Percentiles rank a stretch among this genome's conserved stretches.
These are phyloP conservation scores for Drosophila ananassae DNA, from an alignment of 1,140 invertebrate species.

Conservation along the genomic window DNA sequence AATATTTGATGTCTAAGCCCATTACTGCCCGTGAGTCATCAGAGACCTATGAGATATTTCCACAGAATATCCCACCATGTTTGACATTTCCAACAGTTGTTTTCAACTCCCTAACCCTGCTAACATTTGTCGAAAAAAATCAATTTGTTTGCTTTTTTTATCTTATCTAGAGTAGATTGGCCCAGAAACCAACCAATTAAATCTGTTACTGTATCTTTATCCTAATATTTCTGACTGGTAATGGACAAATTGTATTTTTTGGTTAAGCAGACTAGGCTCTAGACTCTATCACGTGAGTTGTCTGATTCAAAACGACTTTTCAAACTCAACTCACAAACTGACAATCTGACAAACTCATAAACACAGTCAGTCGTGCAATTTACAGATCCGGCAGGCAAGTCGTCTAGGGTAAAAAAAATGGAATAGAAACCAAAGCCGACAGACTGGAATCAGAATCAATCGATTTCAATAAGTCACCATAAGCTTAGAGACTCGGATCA, in stretches of 20 bases:
- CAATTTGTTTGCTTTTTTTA: conserved; percentile 11
- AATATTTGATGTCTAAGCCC: too few relatives aligned
- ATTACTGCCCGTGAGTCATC: too few relatives aligned
- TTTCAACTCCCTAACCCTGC: too few relatives aligned
- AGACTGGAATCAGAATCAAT: conserved; percentile 54
- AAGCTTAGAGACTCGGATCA: conserved; percentile 17
- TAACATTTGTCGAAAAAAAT: conserved; percentile 11
- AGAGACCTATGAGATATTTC: too few relatives aligned
- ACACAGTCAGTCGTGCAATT: conserved; percentile 42
- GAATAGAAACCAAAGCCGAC: conserved; percentile 13
- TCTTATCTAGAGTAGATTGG: conserved; percentile 44
- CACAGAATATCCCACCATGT: too few relatives aligned
- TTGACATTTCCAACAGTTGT: too few relatives aligned
- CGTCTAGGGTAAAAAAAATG: conserved; percentile 1
- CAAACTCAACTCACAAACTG: conserved; percentile 61
- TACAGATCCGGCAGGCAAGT: conserved; percentile 51
- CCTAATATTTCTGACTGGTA: conserved; percentile 31
- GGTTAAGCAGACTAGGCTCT: conserved; percentile 54
- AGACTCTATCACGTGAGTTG: conserved; percentile 57
- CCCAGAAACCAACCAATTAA: conserved; percentile 20
- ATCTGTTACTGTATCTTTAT: background rate
- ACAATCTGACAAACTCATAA: conserved; percentile 15
- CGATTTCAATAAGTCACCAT: conserved; percentile 63
- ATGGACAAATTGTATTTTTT: conserved; percentile 69
- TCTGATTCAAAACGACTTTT: conserved; percentile 67